Percentiles rank a stretch among this genome's conserved stretches.
These are phyloP conservation scores for Cossypha dichroa DNA, from an alignment of 2,797 vertebrate genomes.

Conservation along the genomic window DNA sequence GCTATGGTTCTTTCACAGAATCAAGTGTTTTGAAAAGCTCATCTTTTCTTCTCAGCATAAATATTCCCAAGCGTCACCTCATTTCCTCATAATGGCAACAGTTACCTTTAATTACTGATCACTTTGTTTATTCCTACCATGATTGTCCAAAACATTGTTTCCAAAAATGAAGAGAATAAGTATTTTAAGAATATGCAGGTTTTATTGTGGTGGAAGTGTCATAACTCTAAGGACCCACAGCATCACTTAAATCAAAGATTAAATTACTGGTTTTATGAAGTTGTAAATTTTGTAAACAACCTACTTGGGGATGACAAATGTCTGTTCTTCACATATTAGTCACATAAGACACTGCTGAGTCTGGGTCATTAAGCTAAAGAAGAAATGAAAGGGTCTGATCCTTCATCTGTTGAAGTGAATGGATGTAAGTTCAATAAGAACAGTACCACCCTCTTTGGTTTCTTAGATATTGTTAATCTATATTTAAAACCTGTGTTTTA, in stretches of 20 bases:
- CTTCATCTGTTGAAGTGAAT: not conserved
- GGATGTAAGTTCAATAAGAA: not conserved
- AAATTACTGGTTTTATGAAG: not conserved
- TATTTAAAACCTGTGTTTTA: conserved; percentile 50
- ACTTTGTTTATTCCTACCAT: not conserved
- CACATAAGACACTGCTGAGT: not conserved
- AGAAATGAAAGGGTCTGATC: not conserved
- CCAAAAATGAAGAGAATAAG: not conserved
- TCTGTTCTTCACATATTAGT: not conserved
- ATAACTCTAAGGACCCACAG: not conserved
- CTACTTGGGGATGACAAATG: not conserved
- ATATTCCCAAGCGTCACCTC: not conserved
- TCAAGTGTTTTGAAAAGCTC: not conserved
- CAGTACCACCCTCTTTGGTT: not conserved
- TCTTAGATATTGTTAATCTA: conserved; percentile 33
- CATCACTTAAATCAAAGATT: not conserved
- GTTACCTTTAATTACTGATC: not conserved
- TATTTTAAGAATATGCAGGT: not conserved
- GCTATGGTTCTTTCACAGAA: not conserved
- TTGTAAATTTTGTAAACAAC: not conserved
- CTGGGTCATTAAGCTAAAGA: not conserved
- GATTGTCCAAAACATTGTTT: not conserved
- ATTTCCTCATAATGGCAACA: not conserved
- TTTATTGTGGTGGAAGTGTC: not conserved
- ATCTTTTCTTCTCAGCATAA: not conserved